Base-by-base conservation (phyloP, 1,140 invertebrate genomes). In the Palaemon carinicauda region DNA sequence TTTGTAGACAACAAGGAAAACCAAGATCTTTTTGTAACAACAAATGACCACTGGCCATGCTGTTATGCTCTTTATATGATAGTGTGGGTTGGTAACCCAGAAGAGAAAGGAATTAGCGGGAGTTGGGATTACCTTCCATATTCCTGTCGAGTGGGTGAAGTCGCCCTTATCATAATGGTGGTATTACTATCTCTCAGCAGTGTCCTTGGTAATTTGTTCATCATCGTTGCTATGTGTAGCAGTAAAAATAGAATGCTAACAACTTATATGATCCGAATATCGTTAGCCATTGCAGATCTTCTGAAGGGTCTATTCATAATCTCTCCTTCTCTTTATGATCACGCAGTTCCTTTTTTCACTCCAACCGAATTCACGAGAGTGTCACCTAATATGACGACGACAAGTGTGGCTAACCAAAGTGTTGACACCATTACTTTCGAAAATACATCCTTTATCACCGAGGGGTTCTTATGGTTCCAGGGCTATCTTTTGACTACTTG, bases 41-140 rank as follows among this genome's bases (percentile, higher is more conserved):
- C 24, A 3, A 83, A 83, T 53, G 41, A 19, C 17, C 71, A 83
- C 71, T 83, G 81, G 81, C 81, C 81, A 4, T 83, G 81, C 52
- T 83, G 81, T 29, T 83, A 53, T n/a, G 27, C 50, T 7, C 7
- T 27, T 7, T 75, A 74, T 12, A 0, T 31, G 0, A 71, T 83
- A 31, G 54, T 53, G 19, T 83, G 81, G 81, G 21, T 33, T 3
- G 71, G 51, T 4, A 7, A 33, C 9, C 81, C 81, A 1, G 71
- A 56, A 17, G 71, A n/a, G 21, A 29, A 60, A n/a, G 51, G 52
- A 21, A 24, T 83, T n/a, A 83, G 33, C 51, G 81, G 71, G 21
- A 53, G 51, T 0, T 83, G 81, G 81, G 60, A 53, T 33, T 83
- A 83, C 71, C 71, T 83, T 52, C 81, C 81, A n/a, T 15, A 12